A percentile compares a stretch with the other conserved stretches of the same genome.
Conservation (phyloP, 2,113 vertebrate genomes). For the Pyrgilauda ruficollis region DNA sequence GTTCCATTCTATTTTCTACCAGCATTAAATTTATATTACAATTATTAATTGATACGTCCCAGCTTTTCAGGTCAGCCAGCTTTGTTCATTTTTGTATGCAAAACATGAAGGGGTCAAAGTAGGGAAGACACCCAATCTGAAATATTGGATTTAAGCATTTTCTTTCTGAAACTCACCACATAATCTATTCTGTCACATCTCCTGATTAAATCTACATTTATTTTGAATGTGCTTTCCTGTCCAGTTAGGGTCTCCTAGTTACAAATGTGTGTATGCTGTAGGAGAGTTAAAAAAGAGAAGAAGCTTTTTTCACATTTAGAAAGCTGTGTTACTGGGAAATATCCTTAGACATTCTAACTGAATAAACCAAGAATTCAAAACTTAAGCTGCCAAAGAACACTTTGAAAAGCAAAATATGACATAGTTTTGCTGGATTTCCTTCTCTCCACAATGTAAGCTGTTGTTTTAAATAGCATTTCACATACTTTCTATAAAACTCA, state of each 20-base stretch:
- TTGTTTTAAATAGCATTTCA: background rate
- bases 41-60: background rate
- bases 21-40: slow-evolving; percentile 13
- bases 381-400: background rate
- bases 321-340: background rate
- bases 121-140: background rate
- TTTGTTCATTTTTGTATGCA: background rate
- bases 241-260: background rate
- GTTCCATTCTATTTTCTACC: background rate
- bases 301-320: background rate
- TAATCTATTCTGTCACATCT: background rate
- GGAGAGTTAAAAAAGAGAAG: background rate
- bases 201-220: background rate
- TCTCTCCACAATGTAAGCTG: background rate
- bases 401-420: background rate
- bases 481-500: background rate
- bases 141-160: background rate
- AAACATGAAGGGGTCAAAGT: background rate
- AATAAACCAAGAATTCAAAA: background rate
- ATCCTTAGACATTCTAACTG: background rate
- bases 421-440: background rate
- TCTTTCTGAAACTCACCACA: background rate
- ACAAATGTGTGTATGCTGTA: background rate
- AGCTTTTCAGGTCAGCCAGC: slow-evolving; percentile 11
- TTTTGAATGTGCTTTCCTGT: background rate